Percentiles rank a stretch among this genome's conserved stretches.
Evolutionary conservation across 2,888 invertebrate genomes (phyloP).

Genomic region (Loripinus fragilis): DNA sequence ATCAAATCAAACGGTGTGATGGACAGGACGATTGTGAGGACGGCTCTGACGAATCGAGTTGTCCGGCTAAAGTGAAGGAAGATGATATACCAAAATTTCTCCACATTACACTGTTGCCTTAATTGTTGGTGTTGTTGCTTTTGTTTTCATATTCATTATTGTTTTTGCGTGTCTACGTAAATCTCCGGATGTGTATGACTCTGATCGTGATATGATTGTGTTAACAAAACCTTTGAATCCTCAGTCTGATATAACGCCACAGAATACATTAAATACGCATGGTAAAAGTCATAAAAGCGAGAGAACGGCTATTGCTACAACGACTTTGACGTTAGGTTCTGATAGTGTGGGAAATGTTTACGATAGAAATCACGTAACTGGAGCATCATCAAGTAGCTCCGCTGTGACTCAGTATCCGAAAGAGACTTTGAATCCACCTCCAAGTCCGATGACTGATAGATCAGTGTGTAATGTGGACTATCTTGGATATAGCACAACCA

Average conservation of each 20-base stretch:
- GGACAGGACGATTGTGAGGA: constrained; percentile 75
- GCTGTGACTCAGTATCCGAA: constrained; percentile 87
- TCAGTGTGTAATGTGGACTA: constrained; percentile 80
- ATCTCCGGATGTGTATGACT: constrained; percentile 65
- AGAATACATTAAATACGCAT: constrained; percentile 70
- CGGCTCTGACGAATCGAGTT: constrained; percentile 55
- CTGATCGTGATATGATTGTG: constrained; percentile 73
- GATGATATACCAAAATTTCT: constrained; percentile 57
- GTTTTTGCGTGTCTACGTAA: constrained; percentile 79
- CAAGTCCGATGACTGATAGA: constrained; percentile 90
- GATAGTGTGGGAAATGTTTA: constrained; percentile 77
- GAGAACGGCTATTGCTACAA: constrained; percentile 55
- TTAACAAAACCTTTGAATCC: constrained; percentile 77
- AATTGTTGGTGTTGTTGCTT: constrained; percentile 85
- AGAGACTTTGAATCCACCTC: constrained; percentile 95
- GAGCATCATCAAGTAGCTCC: constrained; percentile 88
- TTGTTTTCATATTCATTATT: constrained; percentile 85
- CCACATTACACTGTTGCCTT: constrained; percentile 83
- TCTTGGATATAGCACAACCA: constrained; percentile 61
- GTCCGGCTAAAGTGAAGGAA: constrained; percentile 24
- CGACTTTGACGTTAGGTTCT: constrained; percentile 74
- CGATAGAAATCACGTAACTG: constrained; percentile 89
- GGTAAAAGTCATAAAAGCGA: constrained; percentile 72
- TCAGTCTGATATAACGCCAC: constrained; percentile 62
- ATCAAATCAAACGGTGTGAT: constrained; percentile 69